Evolutionary conservation across 2,113 vertebrate genomes (phyloP).

Genomic region (Leucopsar rothschildi): DNA sequence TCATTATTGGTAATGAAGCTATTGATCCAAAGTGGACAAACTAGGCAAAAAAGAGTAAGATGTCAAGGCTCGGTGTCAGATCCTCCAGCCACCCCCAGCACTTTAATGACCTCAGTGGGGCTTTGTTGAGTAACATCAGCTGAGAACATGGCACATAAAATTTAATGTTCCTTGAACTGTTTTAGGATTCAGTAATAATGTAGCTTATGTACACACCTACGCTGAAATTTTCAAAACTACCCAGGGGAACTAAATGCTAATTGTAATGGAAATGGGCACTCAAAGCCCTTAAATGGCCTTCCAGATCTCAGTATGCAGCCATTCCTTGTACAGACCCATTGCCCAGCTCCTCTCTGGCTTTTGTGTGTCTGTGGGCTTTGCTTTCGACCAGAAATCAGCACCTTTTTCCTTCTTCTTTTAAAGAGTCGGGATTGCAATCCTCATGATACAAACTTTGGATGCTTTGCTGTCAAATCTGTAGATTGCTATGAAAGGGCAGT

Average conservation of each 20-base stretch:
- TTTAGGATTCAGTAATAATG: not conserved
- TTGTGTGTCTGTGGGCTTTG: not conserved
- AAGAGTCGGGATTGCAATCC: not conserved
- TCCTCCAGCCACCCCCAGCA: not conserved
- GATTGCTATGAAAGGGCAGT: not conserved
- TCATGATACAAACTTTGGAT: not conserved
- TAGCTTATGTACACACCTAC: slow-evolving; percentile 29
- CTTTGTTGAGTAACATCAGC: not conserved
- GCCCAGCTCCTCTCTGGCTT: not conserved
- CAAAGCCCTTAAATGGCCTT: not conserved
- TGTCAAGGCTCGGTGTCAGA: not conserved
- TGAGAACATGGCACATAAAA: not conserved
- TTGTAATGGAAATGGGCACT: slow-evolving; percentile 3
- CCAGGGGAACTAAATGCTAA: not conserved
- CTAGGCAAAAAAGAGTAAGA: not conserved
- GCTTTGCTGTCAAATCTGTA: not conserved
- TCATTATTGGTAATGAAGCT: not conserved
- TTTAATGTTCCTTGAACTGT: slow-evolving; percentile 30
- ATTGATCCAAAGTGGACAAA: not conserved
- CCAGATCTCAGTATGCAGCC: not conserved
- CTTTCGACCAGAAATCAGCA: not conserved
- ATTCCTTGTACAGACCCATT: fast-evolving
- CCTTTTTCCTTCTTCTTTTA: not conserved
- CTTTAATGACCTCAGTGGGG: not conserved
- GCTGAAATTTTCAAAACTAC: not conserved